A percentile compares a stretch with the other conserved stretches of the same genome.
Conservation (phyloP, 2,113 vertebrate genomes). For the Cochlearius cochlearius region DNA sequence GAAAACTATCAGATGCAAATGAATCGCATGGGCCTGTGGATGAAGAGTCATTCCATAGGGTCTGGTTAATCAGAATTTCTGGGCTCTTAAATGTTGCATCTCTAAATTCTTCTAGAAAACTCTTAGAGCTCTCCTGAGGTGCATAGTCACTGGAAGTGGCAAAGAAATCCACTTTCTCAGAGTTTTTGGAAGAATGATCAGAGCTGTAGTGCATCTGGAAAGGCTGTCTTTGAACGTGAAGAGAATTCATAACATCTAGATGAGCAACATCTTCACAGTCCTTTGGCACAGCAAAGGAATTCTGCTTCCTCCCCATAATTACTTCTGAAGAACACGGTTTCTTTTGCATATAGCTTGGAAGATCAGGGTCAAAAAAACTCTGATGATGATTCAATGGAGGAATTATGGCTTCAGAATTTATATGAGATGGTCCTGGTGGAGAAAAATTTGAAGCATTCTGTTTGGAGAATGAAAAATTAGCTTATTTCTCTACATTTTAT, state of each 20-base stretch:
- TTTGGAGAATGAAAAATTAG: background rate
- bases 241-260: background rate
- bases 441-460: constrained; percentile 44
- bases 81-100: background rate
- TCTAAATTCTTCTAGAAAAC: background rate
- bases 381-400: background rate
- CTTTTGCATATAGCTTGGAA: background rate
- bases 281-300: background rate
- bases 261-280: background rate
- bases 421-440: background rate
- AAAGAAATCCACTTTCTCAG: background rate
- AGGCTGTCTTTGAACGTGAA: background rate
- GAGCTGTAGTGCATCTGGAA: background rate
- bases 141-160: background rate
- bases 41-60: background rate
- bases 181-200: background rate
- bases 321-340: constrained; percentile 1
- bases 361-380: background rate
- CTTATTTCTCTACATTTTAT: background rate
- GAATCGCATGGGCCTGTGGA: background rate
- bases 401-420: constrained; percentile 8
- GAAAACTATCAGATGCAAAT: background rate
- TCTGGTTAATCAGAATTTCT: background rate
- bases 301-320: background rate
- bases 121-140: background rate